These are phyloP conservation scores for Onychomys torridus DNA, from an alignment of 2,797 vertebrate species.

Conservation along the genomic window DNA sequence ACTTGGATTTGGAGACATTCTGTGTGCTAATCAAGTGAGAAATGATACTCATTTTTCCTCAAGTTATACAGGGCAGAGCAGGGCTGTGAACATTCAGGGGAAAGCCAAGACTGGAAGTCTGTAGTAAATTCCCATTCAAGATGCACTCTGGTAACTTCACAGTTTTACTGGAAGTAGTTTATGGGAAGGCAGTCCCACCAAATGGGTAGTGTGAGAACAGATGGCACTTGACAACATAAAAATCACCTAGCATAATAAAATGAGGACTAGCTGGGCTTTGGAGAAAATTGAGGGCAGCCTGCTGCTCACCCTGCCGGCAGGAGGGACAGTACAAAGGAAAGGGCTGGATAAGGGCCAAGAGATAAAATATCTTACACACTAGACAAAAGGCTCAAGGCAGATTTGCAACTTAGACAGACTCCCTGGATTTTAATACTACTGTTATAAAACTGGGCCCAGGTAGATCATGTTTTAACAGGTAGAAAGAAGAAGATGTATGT, in stretches of 20 bases:
- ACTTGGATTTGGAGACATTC: constrained; percentile 53
- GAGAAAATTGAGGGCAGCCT: neutral
- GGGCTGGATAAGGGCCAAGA: neutral
- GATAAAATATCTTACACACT: neutral
- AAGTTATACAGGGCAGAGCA: constrained; percentile 22
- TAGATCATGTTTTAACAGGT: neutral
- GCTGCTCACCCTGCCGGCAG: neutral
- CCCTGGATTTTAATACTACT: neutral
- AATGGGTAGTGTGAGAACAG: neutral
- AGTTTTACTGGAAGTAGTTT: neutral
- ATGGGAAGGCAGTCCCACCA: neutral
- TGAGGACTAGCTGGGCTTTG: neutral
- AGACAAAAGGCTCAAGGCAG: neutral
- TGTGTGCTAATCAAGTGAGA: constrained; percentile 52
- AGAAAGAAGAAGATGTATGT: neutral
- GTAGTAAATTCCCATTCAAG: neutral
- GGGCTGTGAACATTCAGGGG: neutral
- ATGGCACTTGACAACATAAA: neutral
- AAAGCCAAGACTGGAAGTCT: neutral
- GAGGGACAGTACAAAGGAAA: neutral
- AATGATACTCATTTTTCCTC: constrained; percentile 2
- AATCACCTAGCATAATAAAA: neutral
- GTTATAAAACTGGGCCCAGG: neutral
- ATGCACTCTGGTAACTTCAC: neutral
- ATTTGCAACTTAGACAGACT: neutral